phyloP scores from a whole-genome alignment of 2,113 vertebrate genomes.

The Procavia capensis region DNA sequence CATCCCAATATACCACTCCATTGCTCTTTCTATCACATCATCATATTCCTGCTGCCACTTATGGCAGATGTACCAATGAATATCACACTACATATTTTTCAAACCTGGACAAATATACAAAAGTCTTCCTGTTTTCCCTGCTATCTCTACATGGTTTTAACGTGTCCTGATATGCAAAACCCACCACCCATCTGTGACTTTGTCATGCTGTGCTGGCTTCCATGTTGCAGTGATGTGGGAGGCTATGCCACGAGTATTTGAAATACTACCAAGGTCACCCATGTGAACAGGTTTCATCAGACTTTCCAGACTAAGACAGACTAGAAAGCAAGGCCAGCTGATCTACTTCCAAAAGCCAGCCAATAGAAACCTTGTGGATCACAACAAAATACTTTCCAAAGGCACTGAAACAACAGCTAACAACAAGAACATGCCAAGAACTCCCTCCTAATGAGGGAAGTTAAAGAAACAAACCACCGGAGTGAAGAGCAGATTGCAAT shows the following conservation, averaged over 20 bases:
- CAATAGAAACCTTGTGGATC: not conserved
- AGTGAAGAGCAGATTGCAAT: not conserved
- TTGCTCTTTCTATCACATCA: not conserved
- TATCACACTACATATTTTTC: fast-evolving
- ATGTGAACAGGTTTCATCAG: not conserved
- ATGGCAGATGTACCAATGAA: fast-evolving
- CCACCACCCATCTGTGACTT: not conserved
- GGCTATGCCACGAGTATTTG: not conserved
- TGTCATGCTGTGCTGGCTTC: not conserved
- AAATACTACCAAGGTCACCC: not conserved
- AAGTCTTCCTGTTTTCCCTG: not conserved
- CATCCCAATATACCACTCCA: not conserved
- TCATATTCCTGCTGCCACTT: not conserved
- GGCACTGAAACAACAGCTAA: not conserved
- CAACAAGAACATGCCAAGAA: not conserved
- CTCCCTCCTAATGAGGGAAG: not conserved
- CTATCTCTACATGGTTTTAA: not conserved
- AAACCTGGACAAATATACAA: not conserved
- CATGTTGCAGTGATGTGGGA: not conserved
- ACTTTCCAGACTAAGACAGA: not conserved
- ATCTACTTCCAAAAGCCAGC: not conserved
- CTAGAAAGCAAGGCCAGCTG: not conserved
- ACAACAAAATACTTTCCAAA: not conserved
- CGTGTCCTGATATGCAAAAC: not conserved
- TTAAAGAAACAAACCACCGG: not conserved